Base-by-base conservation (phyloP, 2,797 vertebrate genomes). In the Pantherophis vulpinus region DNA sequence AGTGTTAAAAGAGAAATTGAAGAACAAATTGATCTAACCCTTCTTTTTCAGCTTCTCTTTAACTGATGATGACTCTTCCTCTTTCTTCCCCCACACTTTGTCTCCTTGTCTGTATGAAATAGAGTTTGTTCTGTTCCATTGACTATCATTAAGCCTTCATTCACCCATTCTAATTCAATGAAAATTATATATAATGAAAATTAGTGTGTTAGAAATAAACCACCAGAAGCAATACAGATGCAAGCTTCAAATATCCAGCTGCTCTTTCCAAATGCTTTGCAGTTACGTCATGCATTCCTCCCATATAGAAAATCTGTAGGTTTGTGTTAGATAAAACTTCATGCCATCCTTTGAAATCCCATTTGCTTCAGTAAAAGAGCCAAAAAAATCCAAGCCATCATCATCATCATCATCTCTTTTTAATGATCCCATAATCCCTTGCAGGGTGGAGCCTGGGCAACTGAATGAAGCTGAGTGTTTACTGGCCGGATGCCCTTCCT, bases 131-230 rank as follows among this genome's bases (percentile, higher is more conserved):
- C 47, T 9, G 0, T 90, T 94, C 86, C 91, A 87, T 55, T 51
- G 20, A 42, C 91, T 95, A 56, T 93, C 4, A 88, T 93, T 95
- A 90, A 95, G 91, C n/a, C 47, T 86, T 95, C 83, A 60, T 79
- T 12, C 9, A 32, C 60, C 91, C 94, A 94, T 91, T 86, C 93
- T 95, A 97, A 93, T 94, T 95, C 95, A 93, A 94, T 96, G 95
- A 93, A 94, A 14, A 74, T 91, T 89, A 74, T n/a, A 92, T 95
- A 94, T 88, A 92, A 91, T 91, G 18, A 54, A 92, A 93, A 93
- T 91, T 95, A 92, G 91, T 91, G 88, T 83, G 93, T 96, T 86
- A 93, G 92, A 96, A 95, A 92, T 94, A 93, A 54, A 93, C 18
- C 59, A 87, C 6, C 37, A 91, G 55, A 93, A 59, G 18, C 0